Base-by-base conservation (phyloP, 2,797 vertebrate species). In the Scarus forsteni region DNA sequence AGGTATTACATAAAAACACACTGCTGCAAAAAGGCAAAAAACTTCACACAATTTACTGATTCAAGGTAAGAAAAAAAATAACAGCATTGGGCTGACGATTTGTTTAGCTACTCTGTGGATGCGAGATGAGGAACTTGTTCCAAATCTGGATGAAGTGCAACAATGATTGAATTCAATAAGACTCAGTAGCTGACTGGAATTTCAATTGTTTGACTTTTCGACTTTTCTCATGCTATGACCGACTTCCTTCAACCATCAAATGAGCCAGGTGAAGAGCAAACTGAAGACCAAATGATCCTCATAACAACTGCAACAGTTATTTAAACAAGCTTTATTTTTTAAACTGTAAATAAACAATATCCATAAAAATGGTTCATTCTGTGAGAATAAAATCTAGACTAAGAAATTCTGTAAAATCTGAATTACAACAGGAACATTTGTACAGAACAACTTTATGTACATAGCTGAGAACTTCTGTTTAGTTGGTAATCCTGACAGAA, bases 351-450 rank as follows among this genome's bases (percentile, higher is more conserved):
- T 82, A 89, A 83, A 87, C 82, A 78, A 66, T 39, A 79, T 71
- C 43, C 75, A 86, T 86, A 88, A 92, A 89, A 91, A 81, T 13
- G 1, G 60, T 77, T 80, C 12, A 61, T 59, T 60, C 56, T 10
- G 0, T 54, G 43, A 75, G 60, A 59, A 87, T 90, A 92, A 91
- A 89, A 90, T 85, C 69, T 83, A 57, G 60, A 68, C 43, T 87
- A 81, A 83, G 72, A 88, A 85, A 73, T 84, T 81, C 61, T 83
- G 77, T 87, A 90, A 92, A 91, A 91, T 66, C 44, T 78, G 73
- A 86, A 80, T 81, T 65, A 78, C 53, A 81, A 85, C 52, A 48
- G 40, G 43, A 77, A 78, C 54, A 60, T 64, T 60, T 66, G 44
- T 64, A 80, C 36, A 63, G 73, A 43, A 73, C 60, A 70, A 54